phyloP scores from a whole-genome alignment of 2,113 vertebrate species.

The Ceratotherium simum region DNA sequence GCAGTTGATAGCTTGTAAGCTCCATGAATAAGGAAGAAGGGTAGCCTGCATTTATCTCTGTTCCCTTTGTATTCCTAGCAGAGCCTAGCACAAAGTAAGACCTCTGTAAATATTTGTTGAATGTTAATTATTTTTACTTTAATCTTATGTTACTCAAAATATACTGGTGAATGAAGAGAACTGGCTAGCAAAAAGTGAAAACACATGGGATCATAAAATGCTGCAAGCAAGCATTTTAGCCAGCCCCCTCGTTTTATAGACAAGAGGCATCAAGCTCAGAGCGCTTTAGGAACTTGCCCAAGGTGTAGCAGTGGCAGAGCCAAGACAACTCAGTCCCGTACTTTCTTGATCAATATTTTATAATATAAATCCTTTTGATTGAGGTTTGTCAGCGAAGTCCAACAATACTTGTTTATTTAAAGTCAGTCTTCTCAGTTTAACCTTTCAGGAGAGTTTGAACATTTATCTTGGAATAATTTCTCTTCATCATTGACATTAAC shows the following conservation, averaged over 20 bases:
- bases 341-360: not conserved
- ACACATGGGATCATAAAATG: not conserved
- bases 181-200: not conserved
- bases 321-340: not conserved
- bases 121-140: constrained; percentile 14
- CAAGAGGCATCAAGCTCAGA: not conserved
- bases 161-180: not conserved
- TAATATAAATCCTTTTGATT: not conserved
- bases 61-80: not conserved
- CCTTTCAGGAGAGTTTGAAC: not conserved
- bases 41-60: not conserved
- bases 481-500: not conserved
- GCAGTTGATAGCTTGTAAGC: not conserved
- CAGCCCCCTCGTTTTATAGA: not conserved
- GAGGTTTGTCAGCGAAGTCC: not conserved
- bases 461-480: constrained; percentile 27
- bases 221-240: not conserved
- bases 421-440: constrained; percentile 22
- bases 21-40: not conserved
- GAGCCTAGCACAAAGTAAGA: not conserved
- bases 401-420: not conserved
- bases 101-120: not conserved
- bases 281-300: not conserved
- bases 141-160: not conserved
- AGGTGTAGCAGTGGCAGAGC: not conserved